Percentiles rank a stretch among this genome's conserved stretches.
Evolutionary conservation across 2,888 invertebrate species (phyloP).

Genomic region (Eledona agricola): DNA sequence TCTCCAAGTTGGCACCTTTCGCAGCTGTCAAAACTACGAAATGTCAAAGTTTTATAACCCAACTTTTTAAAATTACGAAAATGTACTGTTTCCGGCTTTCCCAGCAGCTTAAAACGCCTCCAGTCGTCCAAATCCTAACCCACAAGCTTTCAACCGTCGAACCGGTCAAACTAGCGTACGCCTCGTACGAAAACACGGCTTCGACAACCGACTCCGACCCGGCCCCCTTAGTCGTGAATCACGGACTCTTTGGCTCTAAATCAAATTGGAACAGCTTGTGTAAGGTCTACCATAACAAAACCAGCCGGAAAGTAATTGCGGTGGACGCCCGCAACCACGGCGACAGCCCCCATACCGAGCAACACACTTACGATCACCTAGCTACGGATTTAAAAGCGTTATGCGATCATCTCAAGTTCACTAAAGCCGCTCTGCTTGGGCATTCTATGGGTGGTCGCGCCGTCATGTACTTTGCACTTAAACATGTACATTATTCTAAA

Average conservation of each 20-base stretch:
- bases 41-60: conserved; percentile 8
- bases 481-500: conserved; percentile 66
- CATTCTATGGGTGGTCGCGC: conserved; percentile 97
- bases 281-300: conserved; percentile 67
- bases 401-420: conserved; percentile 70
- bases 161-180: conserved; percentile 73
- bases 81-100: neutral
- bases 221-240: conserved; percentile 82
- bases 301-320: conserved; percentile 53
- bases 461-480: conserved; percentile 84
- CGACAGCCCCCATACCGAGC: conserved; percentile 82
- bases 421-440: conserved; percentile 78
- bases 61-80: too few species aligned
- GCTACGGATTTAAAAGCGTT: conserved; percentile 76
- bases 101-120: too few species aligned
- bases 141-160: conserved; percentile 18
- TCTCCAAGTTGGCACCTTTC: conserved; percentile 10
- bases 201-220: conserved; percentile 50
- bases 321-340: conserved; percentile 96
- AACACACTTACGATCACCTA: conserved; percentile 79
- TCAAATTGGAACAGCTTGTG: conserved; percentile 86
- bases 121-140: conserved; percentile 66
- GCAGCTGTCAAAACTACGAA: conserved; percentile 2
- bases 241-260: conserved; percentile 88
- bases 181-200: conserved; percentile 69